Conservation (phyloP, 2,888 invertebrate species). For the Lomographa bimaculata region DNA sequence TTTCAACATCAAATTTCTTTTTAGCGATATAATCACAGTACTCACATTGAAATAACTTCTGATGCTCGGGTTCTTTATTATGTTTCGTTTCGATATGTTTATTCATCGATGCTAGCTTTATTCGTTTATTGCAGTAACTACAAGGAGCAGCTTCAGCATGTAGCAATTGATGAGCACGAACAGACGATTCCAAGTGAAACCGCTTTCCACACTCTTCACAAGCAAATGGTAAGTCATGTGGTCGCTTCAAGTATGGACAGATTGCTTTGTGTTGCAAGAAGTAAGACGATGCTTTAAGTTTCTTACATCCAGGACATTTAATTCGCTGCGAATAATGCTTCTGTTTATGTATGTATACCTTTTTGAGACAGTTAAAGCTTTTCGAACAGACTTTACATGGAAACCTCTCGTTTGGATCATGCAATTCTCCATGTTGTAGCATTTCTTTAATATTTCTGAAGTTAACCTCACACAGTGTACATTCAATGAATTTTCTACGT, state of each 20-base stretch:
- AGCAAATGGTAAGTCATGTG: constrained; percentile 26
- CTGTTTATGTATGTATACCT: constrained; percentile 50
- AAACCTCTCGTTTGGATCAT: constrained; percentile 38
- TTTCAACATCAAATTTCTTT: constrained; percentile 25
- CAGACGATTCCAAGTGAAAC: constrained; percentile 35
- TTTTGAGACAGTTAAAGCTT: constrained; percentile 44
- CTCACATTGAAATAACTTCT: constrained; percentile 13
- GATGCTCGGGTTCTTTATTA: constrained; percentile 4
- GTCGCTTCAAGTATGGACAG: constrained; percentile 37
- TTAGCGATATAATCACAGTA: constrained; percentile 19
- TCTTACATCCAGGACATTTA: constrained; percentile 47
- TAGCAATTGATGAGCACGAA: constrained; percentile 40
- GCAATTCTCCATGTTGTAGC: constrained; percentile 45
- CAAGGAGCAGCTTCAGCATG: constrained; percentile 45
- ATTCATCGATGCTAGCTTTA: constrained; percentile 41
- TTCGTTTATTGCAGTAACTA: constrained; percentile 36
- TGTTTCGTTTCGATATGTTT: constrained; percentile 45
- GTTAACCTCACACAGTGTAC: constrained; percentile 50
- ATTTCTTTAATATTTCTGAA: constrained; percentile 49
- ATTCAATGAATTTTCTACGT: constrained; percentile 50
- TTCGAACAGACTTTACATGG: constrained; percentile 52
- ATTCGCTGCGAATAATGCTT: constrained; percentile 48
- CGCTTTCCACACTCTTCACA: constrained; percentile 51
- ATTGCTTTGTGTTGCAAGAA: constrained; percentile 44
- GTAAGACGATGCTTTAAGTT: constrained; percentile 43